Evolutionary conservation across 2,888 invertebrate species (phyloP).

Genomic region (Apomyelois bistriatella): DNA sequence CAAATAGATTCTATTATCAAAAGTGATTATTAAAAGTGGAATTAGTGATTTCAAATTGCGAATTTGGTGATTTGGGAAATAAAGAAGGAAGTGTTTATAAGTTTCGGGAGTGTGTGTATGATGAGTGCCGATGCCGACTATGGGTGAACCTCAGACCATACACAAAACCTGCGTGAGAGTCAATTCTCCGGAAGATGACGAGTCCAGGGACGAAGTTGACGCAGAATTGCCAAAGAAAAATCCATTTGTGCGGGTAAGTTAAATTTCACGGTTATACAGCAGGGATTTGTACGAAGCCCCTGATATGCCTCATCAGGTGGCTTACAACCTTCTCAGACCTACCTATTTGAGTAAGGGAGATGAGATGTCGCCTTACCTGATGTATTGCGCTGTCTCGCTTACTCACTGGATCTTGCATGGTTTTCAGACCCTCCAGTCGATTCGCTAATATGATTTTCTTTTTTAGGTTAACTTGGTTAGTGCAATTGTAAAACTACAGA

Average conservation of each 20-base stretch:
- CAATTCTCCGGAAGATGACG: slow-evolving; percentile 66
- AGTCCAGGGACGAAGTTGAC: slow-evolving; percentile 68
- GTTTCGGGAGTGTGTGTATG: slow-evolving; percentile 39
- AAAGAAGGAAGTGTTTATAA: slow-evolving; percentile 12
- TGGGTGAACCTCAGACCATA: slow-evolving; percentile 62
- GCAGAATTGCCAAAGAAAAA: slow-evolving; percentile 66
- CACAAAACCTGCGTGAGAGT: slow-evolving; percentile 73
- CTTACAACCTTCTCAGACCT: too few species aligned
- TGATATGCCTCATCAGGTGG: too few species aligned
- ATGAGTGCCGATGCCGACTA: slow-evolving; percentile 68
- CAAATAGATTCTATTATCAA: not conserved
- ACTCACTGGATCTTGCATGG: too few species aligned
- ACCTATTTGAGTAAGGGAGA: too few species aligned
- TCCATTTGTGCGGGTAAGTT: slow-evolving; percentile 69
- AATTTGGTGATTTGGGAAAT: not conserved
- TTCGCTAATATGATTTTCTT: too few species aligned
- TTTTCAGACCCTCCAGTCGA: too few species aligned
- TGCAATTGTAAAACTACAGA: too few species aligned
- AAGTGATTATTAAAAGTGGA: not conserved
- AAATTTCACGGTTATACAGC: not conserved
- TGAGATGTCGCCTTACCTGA: too few species aligned
- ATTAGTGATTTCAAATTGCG: not conserved
- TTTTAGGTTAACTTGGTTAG: too few species aligned
- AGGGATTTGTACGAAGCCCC: too few species aligned
- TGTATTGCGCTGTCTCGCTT: too few species aligned